These are phyloP conservation scores for Neopipo cinnamomea DNA, from an alignment of 2,113 vertebrate species.

Conservation along the genomic window DNA sequence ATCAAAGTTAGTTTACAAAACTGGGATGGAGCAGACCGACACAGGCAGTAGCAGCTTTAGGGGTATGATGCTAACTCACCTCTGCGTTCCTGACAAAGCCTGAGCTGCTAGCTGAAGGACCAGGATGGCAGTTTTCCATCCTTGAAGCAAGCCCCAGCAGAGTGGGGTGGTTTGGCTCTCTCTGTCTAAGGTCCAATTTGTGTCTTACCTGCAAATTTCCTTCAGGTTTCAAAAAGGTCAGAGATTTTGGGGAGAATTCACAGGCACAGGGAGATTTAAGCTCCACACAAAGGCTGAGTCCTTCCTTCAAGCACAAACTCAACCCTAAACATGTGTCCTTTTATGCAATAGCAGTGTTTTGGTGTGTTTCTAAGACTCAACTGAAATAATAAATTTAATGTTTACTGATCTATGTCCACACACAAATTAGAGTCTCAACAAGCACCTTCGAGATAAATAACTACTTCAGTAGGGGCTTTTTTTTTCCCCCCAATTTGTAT, in stretches of 20 bases:
- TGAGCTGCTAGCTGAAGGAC: accelerated
- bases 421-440: background rate
- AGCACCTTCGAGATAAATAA: background rate
- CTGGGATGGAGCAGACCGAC: background rate
- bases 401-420: background rate
- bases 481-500: background rate
- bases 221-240: background rate
- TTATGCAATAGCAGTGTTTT: background rate
- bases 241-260: background rate
- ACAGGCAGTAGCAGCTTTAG: background rate
- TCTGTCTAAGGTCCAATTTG: background rate
- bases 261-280: background rate
- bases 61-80: background rate
- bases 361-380: background rate
- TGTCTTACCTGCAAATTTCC: background rate
- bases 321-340: background rate
- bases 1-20: background rate
- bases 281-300: background rate
- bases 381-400: background rate
- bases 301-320: background rate
- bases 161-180: accelerated
- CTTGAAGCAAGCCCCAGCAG: background rate
- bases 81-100: background rate
- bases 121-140: background rate
- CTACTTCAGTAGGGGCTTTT: background rate